phyloP scores from a whole-genome alignment of 2,888 invertebrate species.

The Ectemnius cavifrons region DNA sequence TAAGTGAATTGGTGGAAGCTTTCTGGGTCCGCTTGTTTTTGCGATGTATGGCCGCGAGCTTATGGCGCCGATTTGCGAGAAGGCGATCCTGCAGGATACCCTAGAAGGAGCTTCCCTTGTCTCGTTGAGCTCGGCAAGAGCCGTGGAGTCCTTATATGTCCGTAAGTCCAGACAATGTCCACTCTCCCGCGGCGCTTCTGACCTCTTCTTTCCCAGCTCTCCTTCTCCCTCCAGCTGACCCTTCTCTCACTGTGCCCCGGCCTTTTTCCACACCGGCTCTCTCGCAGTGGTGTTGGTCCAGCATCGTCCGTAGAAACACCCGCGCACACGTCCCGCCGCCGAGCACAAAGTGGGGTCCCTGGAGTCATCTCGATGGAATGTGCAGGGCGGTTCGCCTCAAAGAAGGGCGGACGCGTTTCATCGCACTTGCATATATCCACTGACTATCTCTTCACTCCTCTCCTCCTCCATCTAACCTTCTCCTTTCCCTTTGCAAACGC shows the following conservation, averaged over 20 bases:
- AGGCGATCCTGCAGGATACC: constrained; percentile 54
- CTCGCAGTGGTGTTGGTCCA: constrained; percentile 32
- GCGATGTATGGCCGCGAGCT: constrained; percentile 34
- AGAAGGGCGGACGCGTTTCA: constrained; percentile 64
- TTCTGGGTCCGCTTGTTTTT: constrained; percentile 5
- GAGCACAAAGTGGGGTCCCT: constrained; percentile 54
- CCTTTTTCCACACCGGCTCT: constrained; percentile 22
- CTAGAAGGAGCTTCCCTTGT: constrained; percentile 59
- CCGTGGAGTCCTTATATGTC: constrained; percentile 70
- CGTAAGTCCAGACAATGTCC: constrained; percentile 67
- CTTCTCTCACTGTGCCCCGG: constrained; percentile 21
- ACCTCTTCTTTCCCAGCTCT: constrained; percentile 32
- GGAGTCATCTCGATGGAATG: constrained; percentile 74
- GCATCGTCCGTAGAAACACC: constrained; percentile 44
- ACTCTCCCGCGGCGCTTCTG: constrained; percentile 46
- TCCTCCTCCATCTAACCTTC: constrained; percentile 11
- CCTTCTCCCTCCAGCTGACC: constrained; percentile 23
- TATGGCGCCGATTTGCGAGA: constrained; percentile 58
- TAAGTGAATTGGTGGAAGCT: too few relatives aligned
- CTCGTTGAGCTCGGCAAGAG: constrained; percentile 57
- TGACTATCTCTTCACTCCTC: constrained; percentile 23
- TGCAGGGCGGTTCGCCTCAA: constrained; percentile 67
- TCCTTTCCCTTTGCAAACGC: neutral
- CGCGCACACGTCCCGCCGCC: constrained; percentile 42
- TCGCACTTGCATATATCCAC: constrained; percentile 46